phyloP scores from a whole-genome alignment of 2,113 vertebrate genomes.

The Hiodon alosoides region DNA sequence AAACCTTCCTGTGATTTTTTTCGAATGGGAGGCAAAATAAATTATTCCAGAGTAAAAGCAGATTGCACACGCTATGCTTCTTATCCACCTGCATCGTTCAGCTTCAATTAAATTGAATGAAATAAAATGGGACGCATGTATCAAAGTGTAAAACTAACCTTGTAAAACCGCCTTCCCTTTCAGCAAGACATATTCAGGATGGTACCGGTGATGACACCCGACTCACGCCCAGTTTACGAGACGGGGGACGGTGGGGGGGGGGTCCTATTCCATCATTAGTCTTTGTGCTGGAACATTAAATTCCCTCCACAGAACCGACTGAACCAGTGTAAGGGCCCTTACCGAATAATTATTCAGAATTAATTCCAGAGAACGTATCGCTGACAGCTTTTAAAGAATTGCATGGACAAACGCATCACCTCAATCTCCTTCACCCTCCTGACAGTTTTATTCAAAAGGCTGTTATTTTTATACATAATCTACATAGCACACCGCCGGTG shows the following conservation, averaged over 20 bases:
- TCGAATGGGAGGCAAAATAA: neutral
- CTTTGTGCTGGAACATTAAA: neutral
- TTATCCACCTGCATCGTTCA: conserved; percentile 26
- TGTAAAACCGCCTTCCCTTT: conserved; percentile 7
- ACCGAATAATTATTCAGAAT: neutral
- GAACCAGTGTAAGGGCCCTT: neutral
- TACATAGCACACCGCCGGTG: no score
- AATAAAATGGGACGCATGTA: conserved; percentile 31
- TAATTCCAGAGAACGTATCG: neutral
- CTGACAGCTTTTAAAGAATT: neutral
- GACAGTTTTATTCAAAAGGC: conserved; percentile 3
- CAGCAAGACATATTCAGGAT: neutral
- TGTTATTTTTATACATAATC: neutral
- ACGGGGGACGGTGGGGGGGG: no score
- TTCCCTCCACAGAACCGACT: neutral
- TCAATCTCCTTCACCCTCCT: neutral
- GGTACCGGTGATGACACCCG: neutral
- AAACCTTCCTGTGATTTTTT: neutral
- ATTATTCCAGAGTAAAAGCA: conserved; percentile 15
- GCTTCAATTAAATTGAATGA: conserved; percentile 29
- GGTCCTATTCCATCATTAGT: no score
- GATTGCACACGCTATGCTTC: conserved; percentile 24
- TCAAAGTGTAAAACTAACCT: conserved; percentile 35
- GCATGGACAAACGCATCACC: neutral
- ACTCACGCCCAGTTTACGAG: no score